These are phyloP conservation scores for Anagyrus pseudococci DNA, from an alignment of 2,888 invertebrate species.

Conservation along the genomic window DNA sequence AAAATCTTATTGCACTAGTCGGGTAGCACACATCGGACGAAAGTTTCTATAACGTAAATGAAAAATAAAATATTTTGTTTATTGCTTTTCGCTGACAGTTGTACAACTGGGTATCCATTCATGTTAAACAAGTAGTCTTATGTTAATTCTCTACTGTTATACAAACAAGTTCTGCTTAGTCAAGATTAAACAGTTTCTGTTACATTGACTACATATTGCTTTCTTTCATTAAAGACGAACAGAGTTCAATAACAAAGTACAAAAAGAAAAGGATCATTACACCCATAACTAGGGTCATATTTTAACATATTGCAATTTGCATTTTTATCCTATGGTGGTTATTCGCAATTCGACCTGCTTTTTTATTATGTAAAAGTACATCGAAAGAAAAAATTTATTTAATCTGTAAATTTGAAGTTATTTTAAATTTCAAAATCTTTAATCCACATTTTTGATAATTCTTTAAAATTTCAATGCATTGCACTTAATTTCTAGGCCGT, in stretches of 20 bases:
- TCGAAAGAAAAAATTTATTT: constrained; percentile 34
- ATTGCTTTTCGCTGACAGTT: constrained; percentile 10
- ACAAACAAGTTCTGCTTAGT: constrained; percentile 23
- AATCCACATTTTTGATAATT: no score
- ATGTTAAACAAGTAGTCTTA: not conserved
- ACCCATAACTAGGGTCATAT: constrained; percentile 30
- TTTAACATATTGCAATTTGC: constrained; percentile 30
- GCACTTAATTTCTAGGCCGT: constrained; percentile 1
- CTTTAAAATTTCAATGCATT: not conserved
- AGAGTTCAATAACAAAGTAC: constrained; percentile 39
- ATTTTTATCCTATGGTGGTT: constrained; percentile 25
- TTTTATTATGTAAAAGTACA: constrained; percentile 21
- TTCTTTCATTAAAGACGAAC: constrained; percentile 31
- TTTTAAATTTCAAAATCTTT: not conserved
- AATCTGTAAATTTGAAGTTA: not conserved
- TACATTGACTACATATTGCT: constrained; percentile 31
- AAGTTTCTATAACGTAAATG: constrained; percentile 16
- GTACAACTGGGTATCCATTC: constrained; percentile 9
- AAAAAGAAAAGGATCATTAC: constrained; percentile 41
- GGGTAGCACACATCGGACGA: constrained; percentile 36
- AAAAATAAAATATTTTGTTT: constrained; percentile 10
- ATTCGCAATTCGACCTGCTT: constrained; percentile 42
- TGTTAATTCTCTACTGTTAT: constrained; percentile 9
- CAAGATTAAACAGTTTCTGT: constrained; percentile 30
- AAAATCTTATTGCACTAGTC: constrained; percentile 35